Percentiles rank a stretch among this genome's conserved stretches.
These are phyloP conservation scores for Chironex yamaguchii DNA, from an alignment of 30 jellyfish, hydroid and myxozoan genomes.

Conservation along the genomic window DNA sequence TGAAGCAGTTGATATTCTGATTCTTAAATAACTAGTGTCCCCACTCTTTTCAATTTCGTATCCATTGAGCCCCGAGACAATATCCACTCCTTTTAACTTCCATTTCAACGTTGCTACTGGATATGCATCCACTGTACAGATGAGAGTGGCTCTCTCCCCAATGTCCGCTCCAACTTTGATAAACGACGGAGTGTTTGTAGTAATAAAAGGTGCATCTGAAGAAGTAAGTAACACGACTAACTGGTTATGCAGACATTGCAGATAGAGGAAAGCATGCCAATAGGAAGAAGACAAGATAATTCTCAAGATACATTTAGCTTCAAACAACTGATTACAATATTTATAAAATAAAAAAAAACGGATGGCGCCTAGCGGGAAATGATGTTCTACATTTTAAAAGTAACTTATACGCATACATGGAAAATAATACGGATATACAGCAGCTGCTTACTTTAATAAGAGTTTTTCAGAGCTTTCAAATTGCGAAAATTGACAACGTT, in stretches of 20 bases:
- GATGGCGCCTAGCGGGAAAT: no score
- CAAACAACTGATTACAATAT: no score
- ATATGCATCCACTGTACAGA: slow-evolving; percentile 77
- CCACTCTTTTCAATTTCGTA: slow-evolving; percentile 32
- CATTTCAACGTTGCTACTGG: slow-evolving; percentile 82
- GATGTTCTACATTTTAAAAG: no score
- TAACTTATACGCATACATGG: no score
- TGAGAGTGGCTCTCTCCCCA: slow-evolving; percentile 69
- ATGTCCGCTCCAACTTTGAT: slow-evolving; percentile 83
- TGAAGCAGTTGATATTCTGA: slow-evolving; percentile 39
- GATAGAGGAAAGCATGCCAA: background rate
- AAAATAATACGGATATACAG: no score
- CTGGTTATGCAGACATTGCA: background rate
- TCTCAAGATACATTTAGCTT: no score
- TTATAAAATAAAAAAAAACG: no score
- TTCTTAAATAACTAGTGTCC: slow-evolving; percentile 59
- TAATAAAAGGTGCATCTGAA: slow-evolving; percentile 85
- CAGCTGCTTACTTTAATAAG: no score
- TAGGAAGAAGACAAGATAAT: background rate
- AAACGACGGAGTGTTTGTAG: slow-evolving; percentile 79
- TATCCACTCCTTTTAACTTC: slow-evolving; percentile 42
- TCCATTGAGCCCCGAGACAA: slow-evolving; percentile 61
- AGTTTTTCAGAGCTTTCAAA: no score
- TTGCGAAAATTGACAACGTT: no score
- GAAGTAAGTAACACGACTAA: slow-evolving; percentile 10